A percentile compares a stretch with the other conserved stretches of the same genome.
phyloP scores from a whole-genome alignment of 2,113 vertebrate species.

The Pedetes capensis region DNA sequence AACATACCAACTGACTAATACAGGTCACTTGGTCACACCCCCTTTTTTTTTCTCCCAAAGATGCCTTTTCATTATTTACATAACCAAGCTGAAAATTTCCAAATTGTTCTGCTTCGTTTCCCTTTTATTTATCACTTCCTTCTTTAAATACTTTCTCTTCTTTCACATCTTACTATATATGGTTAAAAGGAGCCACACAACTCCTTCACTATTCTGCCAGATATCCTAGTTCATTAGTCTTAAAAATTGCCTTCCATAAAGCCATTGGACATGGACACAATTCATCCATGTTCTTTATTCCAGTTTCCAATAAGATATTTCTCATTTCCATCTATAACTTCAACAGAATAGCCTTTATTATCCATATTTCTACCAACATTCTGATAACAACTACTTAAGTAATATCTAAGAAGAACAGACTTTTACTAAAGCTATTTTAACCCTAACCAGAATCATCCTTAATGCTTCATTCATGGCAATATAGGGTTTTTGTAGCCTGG shows the following conservation, averaged over 20 bases:
- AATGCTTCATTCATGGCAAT: not conserved
- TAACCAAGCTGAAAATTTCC: not conserved
- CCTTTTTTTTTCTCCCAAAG: not conserved
- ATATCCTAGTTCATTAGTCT: not conserved
- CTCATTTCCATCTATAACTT: not conserved
- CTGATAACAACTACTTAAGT: not conserved
- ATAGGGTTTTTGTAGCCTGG: not conserved
- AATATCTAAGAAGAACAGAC: not conserved
- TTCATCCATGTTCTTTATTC: not conserved
- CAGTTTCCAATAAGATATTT: not conserved
- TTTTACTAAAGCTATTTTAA: not conserved
- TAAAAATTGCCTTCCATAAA: not conserved
- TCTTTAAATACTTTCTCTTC: not conserved
- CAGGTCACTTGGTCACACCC: not conserved
- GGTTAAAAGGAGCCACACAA: not conserved
- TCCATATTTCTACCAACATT: not conserved
- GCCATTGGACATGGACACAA: not conserved
- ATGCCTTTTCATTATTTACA: not conserved
- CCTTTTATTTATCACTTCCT: not conserved
- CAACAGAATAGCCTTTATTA: not conserved
- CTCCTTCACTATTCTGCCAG: not conserved
- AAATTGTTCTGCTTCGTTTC: not conserved
- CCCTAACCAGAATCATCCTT: not conserved
- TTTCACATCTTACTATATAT: not conserved
- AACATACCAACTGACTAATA: no score